phyloP scores from a whole-genome alignment of 2,113 vertebrate species.

The Hymenochirus boettgeri region DNA sequence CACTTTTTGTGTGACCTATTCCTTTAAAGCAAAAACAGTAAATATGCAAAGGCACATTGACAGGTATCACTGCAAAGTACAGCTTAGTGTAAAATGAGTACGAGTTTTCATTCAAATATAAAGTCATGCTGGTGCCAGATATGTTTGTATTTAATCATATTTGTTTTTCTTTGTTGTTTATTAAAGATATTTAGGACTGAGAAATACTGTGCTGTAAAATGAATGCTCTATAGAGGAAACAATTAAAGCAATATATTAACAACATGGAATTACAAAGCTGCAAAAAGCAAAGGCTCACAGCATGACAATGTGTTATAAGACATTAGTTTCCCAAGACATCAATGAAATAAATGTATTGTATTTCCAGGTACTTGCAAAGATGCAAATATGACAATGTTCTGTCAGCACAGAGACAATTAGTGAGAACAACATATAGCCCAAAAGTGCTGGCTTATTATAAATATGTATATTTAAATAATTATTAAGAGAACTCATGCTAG shows the following conservation, averaged over 20 bases:
- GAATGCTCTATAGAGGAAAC: constrained; percentile 55
- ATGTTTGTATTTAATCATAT: constrained; percentile 36
- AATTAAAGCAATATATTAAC: constrained; percentile 53
- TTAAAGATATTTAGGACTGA: constrained; percentile 52
- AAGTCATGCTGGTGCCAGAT: no score
- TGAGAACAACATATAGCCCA: constrained; percentile 23
- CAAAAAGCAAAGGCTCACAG: constrained; percentile 55
- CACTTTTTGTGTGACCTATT: no score
- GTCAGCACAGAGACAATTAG: constrained; percentile 40
- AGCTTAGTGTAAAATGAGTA: no score
- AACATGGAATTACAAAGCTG: constrained; percentile 48
- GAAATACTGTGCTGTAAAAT: constrained; percentile 53
- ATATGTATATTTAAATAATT: background rate
- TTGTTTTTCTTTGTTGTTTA: constrained; percentile 43
- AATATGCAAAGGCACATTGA: no score
- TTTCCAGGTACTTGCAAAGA: constrained; percentile 40
- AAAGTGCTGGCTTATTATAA: constrained; percentile 32
- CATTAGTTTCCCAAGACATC: constrained; percentile 46
- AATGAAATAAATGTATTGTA: constrained; percentile 33
- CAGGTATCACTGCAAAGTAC: no score
- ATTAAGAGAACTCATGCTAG: constrained; percentile 4
- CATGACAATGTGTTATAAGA: constrained; percentile 52
- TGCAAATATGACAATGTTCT: constrained; percentile 28
- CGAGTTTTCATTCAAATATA: no score
- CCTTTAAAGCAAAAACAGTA: no score